phyloP scores from a whole-genome alignment of 2,888 invertebrate genomes.

The Odontomyia ornata region DNA sequence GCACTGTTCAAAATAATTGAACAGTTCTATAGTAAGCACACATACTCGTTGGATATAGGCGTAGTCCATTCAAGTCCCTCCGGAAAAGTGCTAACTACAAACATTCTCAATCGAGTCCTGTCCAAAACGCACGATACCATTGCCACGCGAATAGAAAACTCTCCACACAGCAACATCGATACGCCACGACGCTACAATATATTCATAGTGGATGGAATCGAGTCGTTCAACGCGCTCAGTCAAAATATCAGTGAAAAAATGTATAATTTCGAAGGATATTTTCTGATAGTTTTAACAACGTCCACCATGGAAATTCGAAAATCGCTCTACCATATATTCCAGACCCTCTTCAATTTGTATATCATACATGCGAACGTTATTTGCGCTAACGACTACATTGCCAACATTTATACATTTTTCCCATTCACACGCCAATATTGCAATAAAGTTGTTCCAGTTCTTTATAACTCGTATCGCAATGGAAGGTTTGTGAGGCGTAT shows the following conservation, averaged over 20 bases:
- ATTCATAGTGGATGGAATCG: conserved; percentile 6
- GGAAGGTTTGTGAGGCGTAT: conserved; percentile 21
- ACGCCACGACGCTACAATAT: background rate
- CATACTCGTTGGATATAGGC: background rate
- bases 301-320: background rate
- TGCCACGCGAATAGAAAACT: background rate
- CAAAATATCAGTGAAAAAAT: background rate
- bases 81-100: background rate
- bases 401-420: conserved; percentile 48
- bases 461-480: conserved; percentile 37
- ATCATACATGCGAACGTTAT: conserved; percentile 42
- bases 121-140: conserved; percentile 1
- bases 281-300: conserved; percentile 28
- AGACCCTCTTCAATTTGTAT: conserved; percentile 40
- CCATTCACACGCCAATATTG: conserved; percentile 47
- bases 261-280: conserved; percentile 40
- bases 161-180: background rate
- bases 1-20: conserved; percentile 11
- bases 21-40: background rate
- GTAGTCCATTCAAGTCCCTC: background rate
- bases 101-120: conserved; percentile 11
- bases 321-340: conserved; percentile 28
- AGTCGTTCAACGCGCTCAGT: conserved; percentile 9
- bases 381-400: background rate
- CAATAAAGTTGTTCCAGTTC: conserved; percentile 36